phyloP scores from a whole-genome alignment of 2,888 invertebrate genomes.

The Hypselothyrea guttata region DNA sequence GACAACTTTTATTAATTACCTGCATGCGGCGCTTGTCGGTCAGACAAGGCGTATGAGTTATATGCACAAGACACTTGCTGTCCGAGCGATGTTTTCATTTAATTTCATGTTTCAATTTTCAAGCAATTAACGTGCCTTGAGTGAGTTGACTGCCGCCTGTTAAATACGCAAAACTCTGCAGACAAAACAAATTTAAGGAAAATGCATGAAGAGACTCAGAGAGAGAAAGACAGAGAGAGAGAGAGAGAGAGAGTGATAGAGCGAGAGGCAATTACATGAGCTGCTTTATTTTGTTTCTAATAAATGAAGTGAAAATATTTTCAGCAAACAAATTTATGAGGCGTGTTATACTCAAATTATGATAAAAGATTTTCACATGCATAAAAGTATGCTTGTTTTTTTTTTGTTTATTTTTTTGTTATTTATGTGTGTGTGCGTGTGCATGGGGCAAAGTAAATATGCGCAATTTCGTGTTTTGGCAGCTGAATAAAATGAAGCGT shows the following conservation, averaged over 20 bases:
- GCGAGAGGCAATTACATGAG: slow-evolving; percentile 6
- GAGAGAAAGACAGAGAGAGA: too few relatives aligned
- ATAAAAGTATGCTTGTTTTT: background rate
- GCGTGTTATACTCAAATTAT: slow-evolving; percentile 66
- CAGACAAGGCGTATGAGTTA: slow-evolving; percentile 54
- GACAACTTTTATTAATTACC: slow-evolving; percentile 70
- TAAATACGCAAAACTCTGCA: background rate
- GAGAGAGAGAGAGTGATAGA: too few relatives aligned
- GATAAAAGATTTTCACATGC: slow-evolving; percentile 61
- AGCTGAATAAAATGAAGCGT: slow-evolving; percentile 59
- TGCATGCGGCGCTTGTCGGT: slow-evolving; percentile 63
- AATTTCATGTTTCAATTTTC: slow-evolving; percentile 76
- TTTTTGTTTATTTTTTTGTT: too few relatives aligned
- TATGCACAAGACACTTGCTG: slow-evolving; percentile 58
- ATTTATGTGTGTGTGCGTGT: slow-evolving; percentile 7
- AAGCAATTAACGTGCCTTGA: slow-evolving; percentile 66
- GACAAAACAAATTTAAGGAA: background rate
- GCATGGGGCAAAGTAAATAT: slow-evolving; percentile 59
- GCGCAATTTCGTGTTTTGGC: slow-evolving; percentile 77
- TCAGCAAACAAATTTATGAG: slow-evolving; percentile 74
- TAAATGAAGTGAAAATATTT: slow-evolving; percentile 77
- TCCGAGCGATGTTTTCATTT: slow-evolving; percentile 69
- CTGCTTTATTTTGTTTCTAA: slow-evolving; percentile 39
- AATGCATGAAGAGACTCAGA: too few relatives aligned
- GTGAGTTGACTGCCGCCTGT: background rate